These are phyloP conservation scores for Notodromas monacha DNA, from an alignment of 2,888 invertebrate species.

Conservation along the genomic window DNA sequence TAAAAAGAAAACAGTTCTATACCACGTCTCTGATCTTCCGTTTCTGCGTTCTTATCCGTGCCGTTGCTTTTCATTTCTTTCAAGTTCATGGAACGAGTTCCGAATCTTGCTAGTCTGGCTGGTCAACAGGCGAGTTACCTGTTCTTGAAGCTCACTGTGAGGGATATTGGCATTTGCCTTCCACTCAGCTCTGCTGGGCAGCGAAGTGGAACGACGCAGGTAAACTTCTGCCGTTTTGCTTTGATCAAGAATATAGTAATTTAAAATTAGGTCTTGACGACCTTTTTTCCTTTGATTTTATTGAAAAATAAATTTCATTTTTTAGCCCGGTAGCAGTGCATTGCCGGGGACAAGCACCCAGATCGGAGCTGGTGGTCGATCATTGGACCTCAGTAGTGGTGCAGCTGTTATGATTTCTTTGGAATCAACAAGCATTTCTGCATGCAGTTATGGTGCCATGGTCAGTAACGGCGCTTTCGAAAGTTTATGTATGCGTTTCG, in stretches of 20 bases:
- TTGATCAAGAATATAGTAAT: no score
- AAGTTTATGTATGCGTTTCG: conserved; percentile 68
- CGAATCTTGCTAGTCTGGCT: conserved; percentile 35
- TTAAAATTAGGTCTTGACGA: no score
- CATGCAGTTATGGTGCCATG: conserved; percentile 75
- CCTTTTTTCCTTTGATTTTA: no score
- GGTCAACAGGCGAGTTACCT: conserved; percentile 52
- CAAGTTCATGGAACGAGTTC: conserved; percentile 29
- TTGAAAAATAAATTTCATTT: no score
- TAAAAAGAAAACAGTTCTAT: conserved; percentile 5
- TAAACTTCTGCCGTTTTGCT: no score
- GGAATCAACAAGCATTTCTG: conserved; percentile 78
- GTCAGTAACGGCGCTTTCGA: conserved; percentile 70
- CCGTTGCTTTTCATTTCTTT: no score
- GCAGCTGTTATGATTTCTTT: conserved; percentile 82
- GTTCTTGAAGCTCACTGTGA: conserved; percentile 70
- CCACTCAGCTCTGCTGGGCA: no score
- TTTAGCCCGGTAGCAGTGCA: neutral
- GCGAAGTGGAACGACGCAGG: no score
- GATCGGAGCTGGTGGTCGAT: neutral
- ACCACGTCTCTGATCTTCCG: neutral
- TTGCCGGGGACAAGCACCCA: neutral
- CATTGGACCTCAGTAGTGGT: conserved; percentile 36
- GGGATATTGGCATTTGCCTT: conserved; percentile 82
- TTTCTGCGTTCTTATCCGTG: conserved; percentile 17